Conservation (phyloP, 2,113 vertebrate genomes). For the Trinectes maculatus region DNA sequence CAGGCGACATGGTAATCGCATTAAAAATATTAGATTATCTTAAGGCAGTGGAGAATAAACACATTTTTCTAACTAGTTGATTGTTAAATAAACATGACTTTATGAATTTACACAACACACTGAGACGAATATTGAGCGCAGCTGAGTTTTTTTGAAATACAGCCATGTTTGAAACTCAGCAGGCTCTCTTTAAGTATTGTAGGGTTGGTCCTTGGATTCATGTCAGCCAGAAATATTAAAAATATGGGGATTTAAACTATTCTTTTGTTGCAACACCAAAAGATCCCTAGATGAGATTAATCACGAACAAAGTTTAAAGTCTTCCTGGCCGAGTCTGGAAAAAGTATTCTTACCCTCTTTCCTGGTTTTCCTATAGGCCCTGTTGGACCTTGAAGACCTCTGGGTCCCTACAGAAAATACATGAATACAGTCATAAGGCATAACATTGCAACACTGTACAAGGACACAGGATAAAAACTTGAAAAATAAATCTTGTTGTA, state of each 20-base stretch:
- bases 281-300: background rate
- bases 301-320: background rate
- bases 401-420: constrained; percentile 86
- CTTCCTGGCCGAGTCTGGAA: background rate
- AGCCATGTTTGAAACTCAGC: constrained; percentile 32
- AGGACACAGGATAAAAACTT: too few species aligned
- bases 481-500: background rate
- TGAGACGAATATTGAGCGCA: constrained; percentile 39
- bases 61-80: constrained; percentile 21
- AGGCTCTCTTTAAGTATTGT: constrained; percentile 7
- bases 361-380: constrained; percentile 91
- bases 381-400: constrained; percentile 90
- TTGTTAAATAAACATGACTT: constrained; percentile 50
- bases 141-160: constrained; percentile 49
- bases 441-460: too few species aligned
- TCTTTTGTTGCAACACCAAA: background rate
- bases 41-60: constrained; percentile 14
- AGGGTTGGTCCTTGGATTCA: background rate
- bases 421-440: background rate
- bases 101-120: constrained; percentile 25
- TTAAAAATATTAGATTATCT: constrained; percentile 17
- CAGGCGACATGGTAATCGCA: constrained; percentile 24
- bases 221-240: constrained; percentile 17
- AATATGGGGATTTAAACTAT: background rate
- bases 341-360: constrained; percentile 87